Conservation (phyloP, 2,113 vertebrate genomes). For the Phalacrocorax aristotelis region DNA sequence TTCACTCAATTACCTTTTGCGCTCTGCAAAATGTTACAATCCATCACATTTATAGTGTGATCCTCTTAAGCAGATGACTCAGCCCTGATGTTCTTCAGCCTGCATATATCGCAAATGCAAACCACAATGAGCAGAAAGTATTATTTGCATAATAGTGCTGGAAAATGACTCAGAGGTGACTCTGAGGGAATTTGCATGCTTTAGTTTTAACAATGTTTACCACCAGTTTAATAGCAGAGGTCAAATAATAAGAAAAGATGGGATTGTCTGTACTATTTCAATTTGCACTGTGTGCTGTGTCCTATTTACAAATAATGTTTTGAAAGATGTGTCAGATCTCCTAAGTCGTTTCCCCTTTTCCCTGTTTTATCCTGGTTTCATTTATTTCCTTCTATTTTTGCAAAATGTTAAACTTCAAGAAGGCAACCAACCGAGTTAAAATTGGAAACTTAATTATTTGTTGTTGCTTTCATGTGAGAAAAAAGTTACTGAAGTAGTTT, state of each 20-base stretch:
- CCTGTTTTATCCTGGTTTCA: neutral
- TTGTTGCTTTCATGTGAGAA: neutral
- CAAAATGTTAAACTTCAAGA: neutral
- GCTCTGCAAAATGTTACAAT: conserved; percentile 34
- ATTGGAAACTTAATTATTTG: conserved; percentile 2
- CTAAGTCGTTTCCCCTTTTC: neutral
- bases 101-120: neutral
- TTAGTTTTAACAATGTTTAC: conserved; percentile 16
- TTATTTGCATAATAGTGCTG: conserved; percentile 37
- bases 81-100: conserved; percentile 12
- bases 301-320: neutral
- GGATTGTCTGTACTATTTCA: neutral
- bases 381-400: neutral
- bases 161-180: conserved; percentile 22
- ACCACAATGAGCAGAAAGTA: neutral
- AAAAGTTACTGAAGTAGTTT: neutral
- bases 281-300: neutral
- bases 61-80: conserved; percentile 48
- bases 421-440: neutral
- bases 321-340: neutral
- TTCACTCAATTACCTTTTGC: conserved; percentile 52
- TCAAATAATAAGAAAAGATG: neutral
- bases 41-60: conserved; percentile 37
- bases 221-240: neutral
- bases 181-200: neutral